Evolutionary conservation across 2,113 vertebrate species (phyloP), one percentile per base, ranked within the genome.

Genomic region (Apodemus speciosus): DNA sequence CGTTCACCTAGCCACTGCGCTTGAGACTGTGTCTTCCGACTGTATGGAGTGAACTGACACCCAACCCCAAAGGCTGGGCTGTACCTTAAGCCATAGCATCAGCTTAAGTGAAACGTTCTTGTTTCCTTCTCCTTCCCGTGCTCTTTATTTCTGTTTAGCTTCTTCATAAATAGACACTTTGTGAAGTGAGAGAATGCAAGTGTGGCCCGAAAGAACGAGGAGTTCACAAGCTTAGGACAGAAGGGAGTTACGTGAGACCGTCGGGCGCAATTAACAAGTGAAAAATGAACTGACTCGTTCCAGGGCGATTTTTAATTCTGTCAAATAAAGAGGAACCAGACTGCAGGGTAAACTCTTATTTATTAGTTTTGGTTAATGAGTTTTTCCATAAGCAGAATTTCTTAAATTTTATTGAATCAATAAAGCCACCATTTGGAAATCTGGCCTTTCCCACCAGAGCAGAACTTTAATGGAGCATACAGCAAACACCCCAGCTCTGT

Each of bases 381-480:
- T 96, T 97, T 97, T 97, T 97, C 96, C 96, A 96, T 96, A 97
- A 97, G 96, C 91, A 97, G 94, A 95, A 95, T 97, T 97, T 97
- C 96, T 97, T 94, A 94, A 94, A 96, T 97, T 97, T 97, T 97
- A 97, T 96, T 96, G 96, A 96, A 96, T 96, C 97, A 96, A 96
- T 97, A 96, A 97, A 97, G 89, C 94, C 91, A 88, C 92, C 96
- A 93, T 96, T 97, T 97, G 95, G 92, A 96, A 96, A 96, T 96
- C 96, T 97, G 95, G 66, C 80, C 93, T 96, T 95, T 94, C 95
- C 96, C 95, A 94, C 91, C 91, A 95, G 93, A 92, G 91, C 85
- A 88, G 88, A 76, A 75, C 95, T 96, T 96, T 96, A 97, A 96
- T 96, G 95, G 95, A 93, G 85, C 66, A 53, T 25, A 43, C 90